Evolutionary conservation across 2,888 invertebrate genomes (phyloP).

Genomic region (Glyphotaelius pellucidus): DNA sequence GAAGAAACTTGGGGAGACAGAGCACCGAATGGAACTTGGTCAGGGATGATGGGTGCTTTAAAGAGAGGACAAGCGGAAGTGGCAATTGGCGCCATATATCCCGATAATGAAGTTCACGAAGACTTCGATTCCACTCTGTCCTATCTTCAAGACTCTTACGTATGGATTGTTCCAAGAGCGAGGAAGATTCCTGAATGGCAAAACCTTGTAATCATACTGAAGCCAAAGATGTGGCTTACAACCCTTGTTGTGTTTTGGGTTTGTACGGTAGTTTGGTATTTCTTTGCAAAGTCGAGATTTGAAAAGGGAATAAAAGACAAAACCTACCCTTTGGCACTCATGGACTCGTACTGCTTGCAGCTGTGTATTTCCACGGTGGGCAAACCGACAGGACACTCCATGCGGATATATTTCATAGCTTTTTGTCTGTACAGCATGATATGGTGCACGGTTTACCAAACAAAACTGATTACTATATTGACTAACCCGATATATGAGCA

Average conservation of each 20-base stretch:
- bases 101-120: conserved; percentile 67
- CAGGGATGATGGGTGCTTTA: conserved; percentile 68
- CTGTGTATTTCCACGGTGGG: conserved; percentile 55
- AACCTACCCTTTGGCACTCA: conserved; percentile 47
- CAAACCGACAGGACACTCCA: conserved; percentile 59
- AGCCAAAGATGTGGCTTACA: conserved; percentile 63
- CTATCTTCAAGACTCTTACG: conserved; percentile 69
- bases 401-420: conserved; percentile 61
- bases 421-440: conserved; percentile 64
- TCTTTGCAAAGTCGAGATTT: conserved; percentile 46
- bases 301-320: conserved; percentile 62
- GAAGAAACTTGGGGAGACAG: conserved; percentile 67
- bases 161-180: conserved; percentile 70
- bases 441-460: conserved; percentile 63
- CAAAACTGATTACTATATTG: conserved; percentile 62
- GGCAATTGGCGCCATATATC: conserved; percentile 69
- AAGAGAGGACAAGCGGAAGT: conserved; percentile 68
- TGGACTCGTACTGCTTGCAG: conserved; percentile 62
- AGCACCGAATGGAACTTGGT: conserved; percentile 67
- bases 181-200: conserved; percentile 67
- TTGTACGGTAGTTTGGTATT: conserved; percentile 62
- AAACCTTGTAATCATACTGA: conserved; percentile 65
- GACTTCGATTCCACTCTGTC: conserved; percentile 69
- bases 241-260: conserved; percentile 57
- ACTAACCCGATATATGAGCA: conserved; percentile 62